These are phyloP conservation scores for Paracanthobrama guichenoti DNA, from an alignment of 2,113 vertebrate species.

Conservation along the genomic window DNA sequence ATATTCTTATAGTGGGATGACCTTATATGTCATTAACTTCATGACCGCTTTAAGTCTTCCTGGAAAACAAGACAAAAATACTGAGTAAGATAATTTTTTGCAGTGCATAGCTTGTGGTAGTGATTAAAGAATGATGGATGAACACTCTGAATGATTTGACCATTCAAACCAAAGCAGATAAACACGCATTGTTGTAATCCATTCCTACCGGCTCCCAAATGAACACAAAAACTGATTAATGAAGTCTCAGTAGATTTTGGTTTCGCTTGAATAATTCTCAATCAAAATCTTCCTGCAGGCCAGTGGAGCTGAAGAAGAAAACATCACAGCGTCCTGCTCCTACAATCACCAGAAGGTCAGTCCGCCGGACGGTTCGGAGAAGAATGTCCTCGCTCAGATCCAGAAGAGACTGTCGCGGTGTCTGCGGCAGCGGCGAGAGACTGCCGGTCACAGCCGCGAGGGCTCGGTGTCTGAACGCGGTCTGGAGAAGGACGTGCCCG, in stretches of 20 bases:
- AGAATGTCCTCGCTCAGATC: constrained; percentile 81
- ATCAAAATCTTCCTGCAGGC: constrained; percentile 66
- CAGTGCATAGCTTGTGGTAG: not conserved
- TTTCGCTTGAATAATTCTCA: not conserved
- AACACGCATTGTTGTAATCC: not conserved
- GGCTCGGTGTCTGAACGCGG: no score
- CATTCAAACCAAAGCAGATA: not conserved
- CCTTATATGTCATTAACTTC: no score
- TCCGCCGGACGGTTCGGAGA: constrained; percentile 82
- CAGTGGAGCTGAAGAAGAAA: constrained; percentile 86
- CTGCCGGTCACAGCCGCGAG: no score
- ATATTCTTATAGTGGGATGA: no score
- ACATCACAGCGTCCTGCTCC: constrained; percentile 86
- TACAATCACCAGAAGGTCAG: constrained; percentile 80
- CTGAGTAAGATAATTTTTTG: not conserved
- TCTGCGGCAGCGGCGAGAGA: constrained; percentile 66
- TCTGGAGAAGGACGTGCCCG: constrained; percentile 74
- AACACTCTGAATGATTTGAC: not conserved
- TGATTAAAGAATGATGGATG: not conserved
- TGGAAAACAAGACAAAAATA: not conserved
- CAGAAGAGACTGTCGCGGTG: constrained; percentile 75
- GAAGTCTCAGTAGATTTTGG: not conserved
- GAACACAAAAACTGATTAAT: not conserved
- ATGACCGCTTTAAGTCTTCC: no score
- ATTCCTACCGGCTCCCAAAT: not conserved